Percentiles rank a stretch among this genome's conserved stretches.
phyloP scores from a whole-genome alignment of 2,113 vertebrate species.

The Erythrolamprus reginae region DNA sequence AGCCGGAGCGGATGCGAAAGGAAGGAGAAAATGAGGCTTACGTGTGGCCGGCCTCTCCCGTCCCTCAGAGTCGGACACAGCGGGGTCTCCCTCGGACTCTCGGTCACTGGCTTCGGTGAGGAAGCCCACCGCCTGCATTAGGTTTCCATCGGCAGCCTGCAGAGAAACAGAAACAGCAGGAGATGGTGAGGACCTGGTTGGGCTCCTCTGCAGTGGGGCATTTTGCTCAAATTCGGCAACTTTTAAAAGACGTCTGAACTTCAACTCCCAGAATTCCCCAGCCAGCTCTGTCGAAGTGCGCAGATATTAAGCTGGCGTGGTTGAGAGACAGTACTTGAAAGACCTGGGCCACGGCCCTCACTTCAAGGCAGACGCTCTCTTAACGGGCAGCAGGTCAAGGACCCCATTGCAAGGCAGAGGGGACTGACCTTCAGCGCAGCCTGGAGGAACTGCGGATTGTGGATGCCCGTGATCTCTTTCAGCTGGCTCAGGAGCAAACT shows the following conservation, averaged over 20 bases:
- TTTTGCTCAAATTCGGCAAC: background rate
- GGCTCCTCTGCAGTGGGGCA: background rate
- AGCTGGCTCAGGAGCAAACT: conserved; percentile 87
- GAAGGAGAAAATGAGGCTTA: conserved; percentile 40
- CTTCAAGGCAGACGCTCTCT: background rate
- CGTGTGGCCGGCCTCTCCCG: conserved; percentile 63
- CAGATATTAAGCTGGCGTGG: background rate
- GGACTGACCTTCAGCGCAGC: conserved; percentile 83
- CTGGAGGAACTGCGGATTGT: conserved; percentile 79
- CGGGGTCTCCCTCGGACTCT: conserved; percentile 48
- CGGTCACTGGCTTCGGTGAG: conserved; percentile 72
- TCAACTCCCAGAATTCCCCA: background rate
- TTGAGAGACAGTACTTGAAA: background rate
- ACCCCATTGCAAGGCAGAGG: background rate
- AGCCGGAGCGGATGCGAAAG: too few species aligned
- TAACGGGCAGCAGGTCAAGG: rapidly evolving
- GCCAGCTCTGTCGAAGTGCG: background rate
- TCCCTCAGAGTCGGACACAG: conserved; percentile 54
- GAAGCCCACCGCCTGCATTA: conserved; percentile 84
- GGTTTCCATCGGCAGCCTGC: conserved; percentile 87
- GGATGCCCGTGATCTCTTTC: conserved; percentile 91
- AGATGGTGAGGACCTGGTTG: background rate
- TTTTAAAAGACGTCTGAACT: background rate
- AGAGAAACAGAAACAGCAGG: rapidly evolving
- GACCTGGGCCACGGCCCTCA: background rate